Conservation (phyloP, 2,888 invertebrate species). For the Periphyllus acericola region DNA sequence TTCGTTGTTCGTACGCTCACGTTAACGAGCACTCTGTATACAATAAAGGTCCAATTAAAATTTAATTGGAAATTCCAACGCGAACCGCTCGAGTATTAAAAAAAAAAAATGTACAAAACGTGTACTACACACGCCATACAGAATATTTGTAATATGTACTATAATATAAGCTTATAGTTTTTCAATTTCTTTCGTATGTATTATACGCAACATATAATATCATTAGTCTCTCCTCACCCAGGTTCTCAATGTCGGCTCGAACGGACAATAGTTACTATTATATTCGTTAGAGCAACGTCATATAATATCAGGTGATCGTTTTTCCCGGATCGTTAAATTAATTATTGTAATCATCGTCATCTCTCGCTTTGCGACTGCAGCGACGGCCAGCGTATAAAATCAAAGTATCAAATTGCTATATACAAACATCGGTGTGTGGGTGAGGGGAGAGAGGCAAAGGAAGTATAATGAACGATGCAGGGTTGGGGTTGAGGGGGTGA, state of each 20-base stretch:
- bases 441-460: background rate
- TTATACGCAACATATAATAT: background rate
- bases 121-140: too few species aligned
- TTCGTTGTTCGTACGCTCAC: background rate
- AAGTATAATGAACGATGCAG: background rate
- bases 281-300: too few species aligned
- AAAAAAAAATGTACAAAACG: too few species aligned
- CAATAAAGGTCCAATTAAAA: background rate
- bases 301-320: too few species aligned
- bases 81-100: background rate
- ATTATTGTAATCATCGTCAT: background rate
- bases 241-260: background rate
- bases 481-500: background rate
- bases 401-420: conserved; percentile 14
- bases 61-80: background rate
- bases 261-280: background rate
- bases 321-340: too few species aligned
- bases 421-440: background rate
- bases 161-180: background rate
- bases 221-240: background rate
- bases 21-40: background rate
- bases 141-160: background rate
- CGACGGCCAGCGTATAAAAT: background rate
- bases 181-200: too few species aligned
- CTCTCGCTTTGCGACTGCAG: background rate